Percentiles rank a stretch among this genome's conserved stretches.
These are phyloP conservation scores for Danio kyathit DNA, from an alignment of 2,797 vertebrate genomes.

Conservation along the genomic window DNA sequence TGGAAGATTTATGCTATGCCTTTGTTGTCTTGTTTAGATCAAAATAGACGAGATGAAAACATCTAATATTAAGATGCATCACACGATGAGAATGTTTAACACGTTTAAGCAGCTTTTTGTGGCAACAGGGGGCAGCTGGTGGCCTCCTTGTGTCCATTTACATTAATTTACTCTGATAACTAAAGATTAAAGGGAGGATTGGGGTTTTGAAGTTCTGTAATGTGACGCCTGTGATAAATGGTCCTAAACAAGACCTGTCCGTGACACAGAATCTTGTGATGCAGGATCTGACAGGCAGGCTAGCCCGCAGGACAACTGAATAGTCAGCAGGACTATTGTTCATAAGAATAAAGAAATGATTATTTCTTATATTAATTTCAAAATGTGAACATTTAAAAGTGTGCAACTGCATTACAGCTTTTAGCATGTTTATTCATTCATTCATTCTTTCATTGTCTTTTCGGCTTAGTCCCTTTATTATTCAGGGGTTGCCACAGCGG, in stretches of 20 bases:
- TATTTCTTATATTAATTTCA: not conserved
- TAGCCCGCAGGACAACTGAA: slow-evolving; percentile 7
- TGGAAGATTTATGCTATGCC: not conserved
- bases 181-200: slow-evolving; percentile 59
- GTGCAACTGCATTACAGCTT: too few relatives aligned
- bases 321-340: not conserved
- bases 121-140: slow-evolving; percentile 28
- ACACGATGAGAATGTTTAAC: slow-evolving; percentile 9
- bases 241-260: slow-evolving; percentile 28
- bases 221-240: slow-evolving; percentile 53
- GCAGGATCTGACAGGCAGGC: slow-evolving; percentile 27
- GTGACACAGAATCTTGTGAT: slow-evolving; percentile 10
- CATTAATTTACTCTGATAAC: slow-evolving; percentile 33
- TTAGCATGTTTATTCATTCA: too few relatives aligned
- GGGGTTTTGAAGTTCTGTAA: slow-evolving; percentile 56
- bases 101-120: slow-evolving; percentile 32
- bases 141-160: slow-evolving; percentile 32
- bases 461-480: too few relatives aligned
- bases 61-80: not conserved
- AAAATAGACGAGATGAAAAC: slow-evolving; percentile 38
- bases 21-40: slow-evolving; percentile 42
- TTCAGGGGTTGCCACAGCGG: too few relatives aligned
- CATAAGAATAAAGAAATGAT: not conserved
- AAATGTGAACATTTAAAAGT: not conserved
- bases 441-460: too few relatives aligned